Conservation (phyloP, 2,113 vertebrate genomes). For the Thomomys bottae region DNA sequence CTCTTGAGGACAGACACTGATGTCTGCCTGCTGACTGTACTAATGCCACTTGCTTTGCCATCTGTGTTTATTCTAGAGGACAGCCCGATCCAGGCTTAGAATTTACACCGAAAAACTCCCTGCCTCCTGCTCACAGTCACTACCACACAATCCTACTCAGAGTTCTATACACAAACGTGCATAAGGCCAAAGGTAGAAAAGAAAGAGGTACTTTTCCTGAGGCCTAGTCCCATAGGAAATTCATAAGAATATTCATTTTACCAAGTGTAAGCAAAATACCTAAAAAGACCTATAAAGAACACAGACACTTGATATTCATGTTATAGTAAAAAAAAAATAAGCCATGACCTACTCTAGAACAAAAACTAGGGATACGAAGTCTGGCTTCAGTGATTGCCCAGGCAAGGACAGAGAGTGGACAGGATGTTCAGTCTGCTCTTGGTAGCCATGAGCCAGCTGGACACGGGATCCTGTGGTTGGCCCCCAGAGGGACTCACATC, state of each 20-base stretch:
- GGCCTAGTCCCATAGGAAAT: background rate
- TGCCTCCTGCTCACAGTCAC: background rate
- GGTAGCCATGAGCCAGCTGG: too few relatives aligned
- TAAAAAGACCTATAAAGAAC: background rate
- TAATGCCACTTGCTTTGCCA: background rate
- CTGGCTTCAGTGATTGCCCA: too few relatives aligned
- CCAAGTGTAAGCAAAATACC: background rate
- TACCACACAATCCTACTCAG: background rate
- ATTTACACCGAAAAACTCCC: background rate
- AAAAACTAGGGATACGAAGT: too few relatives aligned
- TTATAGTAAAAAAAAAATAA: background rate
- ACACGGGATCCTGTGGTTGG: accelerated
- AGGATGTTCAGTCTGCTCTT: too few relatives aligned
- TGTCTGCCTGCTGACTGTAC: background rate
- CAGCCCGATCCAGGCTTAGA: background rate
- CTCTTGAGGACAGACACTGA: background rate
- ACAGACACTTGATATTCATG: background rate
- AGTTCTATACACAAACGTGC: background rate
- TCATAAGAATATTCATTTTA: background rate
- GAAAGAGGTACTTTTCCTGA: background rate
- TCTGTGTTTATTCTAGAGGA: background rate
- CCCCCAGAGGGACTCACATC: too few relatives aligned
- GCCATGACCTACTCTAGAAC: too few relatives aligned
- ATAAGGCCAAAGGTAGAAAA: background rate
- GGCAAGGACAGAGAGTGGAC: too few relatives aligned